Conservation (phyloP, 2,888 invertebrate genomes). For the Argynnis bischoffii region DNA sequence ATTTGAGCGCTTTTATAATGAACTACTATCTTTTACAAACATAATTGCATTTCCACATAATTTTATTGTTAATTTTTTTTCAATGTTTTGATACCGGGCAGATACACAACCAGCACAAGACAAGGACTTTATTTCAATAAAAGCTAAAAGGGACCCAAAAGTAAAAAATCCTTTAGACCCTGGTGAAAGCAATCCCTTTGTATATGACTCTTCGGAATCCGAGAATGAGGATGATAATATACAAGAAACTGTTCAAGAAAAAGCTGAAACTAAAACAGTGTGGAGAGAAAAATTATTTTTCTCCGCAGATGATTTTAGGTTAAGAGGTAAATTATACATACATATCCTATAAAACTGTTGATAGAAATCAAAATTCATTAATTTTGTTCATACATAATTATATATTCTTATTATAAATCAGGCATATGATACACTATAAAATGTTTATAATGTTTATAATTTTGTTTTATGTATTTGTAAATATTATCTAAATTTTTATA, state of each 20-base stretch:
- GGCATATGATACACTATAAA: not conserved
- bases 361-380: too few species aligned
- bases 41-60: not conserved
- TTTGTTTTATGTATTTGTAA: constrained; percentile 9
- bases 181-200: constrained; percentile 84
- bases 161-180: constrained; percentile 69
- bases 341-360: not conserved
- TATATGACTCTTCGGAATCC: constrained; percentile 88
- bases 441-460: too few species aligned
- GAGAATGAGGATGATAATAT: constrained; percentile 76
- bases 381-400: too few species aligned
- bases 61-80: not conserved
- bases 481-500: constrained; percentile 2
- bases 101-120: constrained; percentile 47
- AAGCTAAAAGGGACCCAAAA: constrained; percentile 57
- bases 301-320: constrained; percentile 81
- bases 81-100: not conserved
- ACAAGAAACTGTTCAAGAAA: constrained; percentile 42
- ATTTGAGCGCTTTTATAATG: too few species aligned
- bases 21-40: too few species aligned
- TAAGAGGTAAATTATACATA: constrained; percentile 80
- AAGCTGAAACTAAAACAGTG: constrained; percentile 59
- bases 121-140: constrained; percentile 54
- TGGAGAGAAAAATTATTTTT: constrained; percentile 86
- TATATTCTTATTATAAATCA: too few species aligned